Percentiles rank a stretch among this genome's conserved stretches.
Evolutionary conservation across 2,113 vertebrate genomes (phyloP).

Genomic region (Cephalopterus ornatus): DNA sequence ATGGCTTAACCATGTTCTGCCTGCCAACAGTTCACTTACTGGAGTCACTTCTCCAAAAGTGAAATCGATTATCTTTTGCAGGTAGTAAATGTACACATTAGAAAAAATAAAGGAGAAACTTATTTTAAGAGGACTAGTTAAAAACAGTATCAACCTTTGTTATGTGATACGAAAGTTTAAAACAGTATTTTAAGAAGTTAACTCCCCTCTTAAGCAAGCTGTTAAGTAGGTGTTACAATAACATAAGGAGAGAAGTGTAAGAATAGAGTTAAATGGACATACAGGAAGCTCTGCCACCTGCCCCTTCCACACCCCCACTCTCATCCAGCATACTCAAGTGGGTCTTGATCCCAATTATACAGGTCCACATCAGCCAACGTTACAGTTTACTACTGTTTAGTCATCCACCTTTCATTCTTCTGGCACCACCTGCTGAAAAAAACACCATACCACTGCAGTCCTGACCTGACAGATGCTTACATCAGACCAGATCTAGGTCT

Average conservation of each 20-base stretch:
- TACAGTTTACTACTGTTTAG: neutral
- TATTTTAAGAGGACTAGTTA: neutral
- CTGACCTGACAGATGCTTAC: neutral
- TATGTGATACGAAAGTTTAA: neutral
- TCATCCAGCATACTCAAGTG: neutral
- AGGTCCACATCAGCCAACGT: neutral
- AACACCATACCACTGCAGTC: neutral
- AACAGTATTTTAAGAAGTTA: neutral
- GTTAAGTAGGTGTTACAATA: neutral
- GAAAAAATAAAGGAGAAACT: neutral
- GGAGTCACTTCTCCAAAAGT: neutral
- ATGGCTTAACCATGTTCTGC: accelerated
- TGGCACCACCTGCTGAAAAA: neutral
- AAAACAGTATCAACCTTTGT: neutral
- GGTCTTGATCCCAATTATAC: neutral
- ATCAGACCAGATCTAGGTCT: neutral
- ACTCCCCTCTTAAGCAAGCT: accelerated
- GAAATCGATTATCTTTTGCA: neutral
- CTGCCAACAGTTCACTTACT: neutral
- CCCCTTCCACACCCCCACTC: neutral
- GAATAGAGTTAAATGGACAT: neutral
- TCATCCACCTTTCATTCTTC: neutral
- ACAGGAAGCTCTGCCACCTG: neutral
- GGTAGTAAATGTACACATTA: neutral
- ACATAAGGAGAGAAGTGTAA: neutral